phyloP scores from a whole-genome alignment of 2,113 vertebrate species.

The Embiotoca jacksoni region DNA sequence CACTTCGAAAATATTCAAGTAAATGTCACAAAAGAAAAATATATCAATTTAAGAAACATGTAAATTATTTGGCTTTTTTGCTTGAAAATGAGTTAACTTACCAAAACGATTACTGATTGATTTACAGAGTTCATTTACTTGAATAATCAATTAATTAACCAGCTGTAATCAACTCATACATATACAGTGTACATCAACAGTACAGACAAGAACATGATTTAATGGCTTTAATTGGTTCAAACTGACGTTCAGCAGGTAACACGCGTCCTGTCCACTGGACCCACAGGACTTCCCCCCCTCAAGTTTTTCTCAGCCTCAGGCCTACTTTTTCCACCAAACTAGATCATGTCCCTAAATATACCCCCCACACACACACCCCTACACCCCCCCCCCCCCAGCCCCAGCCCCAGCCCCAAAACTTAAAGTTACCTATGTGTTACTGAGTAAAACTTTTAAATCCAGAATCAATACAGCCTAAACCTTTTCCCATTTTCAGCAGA shows the following conservation, averaged over 20 bases:
- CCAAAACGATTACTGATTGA: not conserved
- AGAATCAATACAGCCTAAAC: slow-evolving; percentile 68
- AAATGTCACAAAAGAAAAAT: not conserved
- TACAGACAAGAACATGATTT: slow-evolving; percentile 4
- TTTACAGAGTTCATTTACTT: not conserved
- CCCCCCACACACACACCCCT: not conserved
- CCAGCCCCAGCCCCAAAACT: slow-evolving; percentile 40
- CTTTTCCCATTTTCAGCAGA: slow-evolving; percentile 71
- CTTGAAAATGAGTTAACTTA: no score
- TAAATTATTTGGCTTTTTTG: no score
- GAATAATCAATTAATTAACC: not conserved
- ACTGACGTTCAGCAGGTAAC: slow-evolving; percentile 40
- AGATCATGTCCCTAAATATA: slow-evolving; percentile 69
- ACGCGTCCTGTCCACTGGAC: slow-evolving; percentile 44
- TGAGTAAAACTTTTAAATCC: slow-evolving; percentile 69
- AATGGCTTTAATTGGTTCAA: slow-evolving; percentile 28
- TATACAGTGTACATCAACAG: not conserved
- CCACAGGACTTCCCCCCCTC: slow-evolving; percentile 48
- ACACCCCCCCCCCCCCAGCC: no score
- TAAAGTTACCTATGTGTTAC: slow-evolving; percentile 66
- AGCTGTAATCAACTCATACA: not conserved
- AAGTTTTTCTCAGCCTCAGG: slow-evolving; percentile 49
- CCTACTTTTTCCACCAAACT: slow-evolving; percentile 72
- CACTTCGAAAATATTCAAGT: slow-evolving; percentile 2
- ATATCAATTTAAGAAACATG: no score